These are phyloP conservation scores for Luehdorfia chinensis DNA, from an alignment of 1,140 invertebrate species.

Conservation along the genomic window DNA sequence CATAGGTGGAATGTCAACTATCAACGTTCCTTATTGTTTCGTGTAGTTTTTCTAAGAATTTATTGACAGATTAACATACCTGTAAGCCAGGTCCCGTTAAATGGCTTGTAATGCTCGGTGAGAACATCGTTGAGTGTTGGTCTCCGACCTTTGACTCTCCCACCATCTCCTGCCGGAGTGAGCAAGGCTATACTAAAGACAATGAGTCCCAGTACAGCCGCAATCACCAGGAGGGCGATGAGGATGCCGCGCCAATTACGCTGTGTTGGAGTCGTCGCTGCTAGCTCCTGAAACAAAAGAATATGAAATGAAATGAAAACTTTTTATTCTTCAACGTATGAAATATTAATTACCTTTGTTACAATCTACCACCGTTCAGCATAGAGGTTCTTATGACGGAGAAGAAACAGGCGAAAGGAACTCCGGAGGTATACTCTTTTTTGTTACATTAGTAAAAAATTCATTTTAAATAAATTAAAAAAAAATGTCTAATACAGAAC, in stretches of 20 bases:
- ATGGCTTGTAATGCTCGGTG: conserved; percentile 80
- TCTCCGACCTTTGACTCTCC: conserved; percentile 81
- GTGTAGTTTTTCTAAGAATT: too few relatives aligned
- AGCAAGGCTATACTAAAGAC: conserved; percentile 91
- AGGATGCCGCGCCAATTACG: conserved; percentile 94
- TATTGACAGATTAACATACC: conserved; percentile 82
- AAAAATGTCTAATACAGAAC: too few relatives aligned
- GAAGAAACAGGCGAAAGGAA: too few relatives aligned
- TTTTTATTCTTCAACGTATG: too few relatives aligned
- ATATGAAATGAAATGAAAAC: too few relatives aligned
- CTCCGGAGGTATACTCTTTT: too few relatives aligned
- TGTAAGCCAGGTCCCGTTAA: conserved; percentile 90
- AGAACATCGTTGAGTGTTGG: conserved; percentile 83
- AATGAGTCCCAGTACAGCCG: conserved; percentile 90
- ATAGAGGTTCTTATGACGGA: too few relatives aligned
- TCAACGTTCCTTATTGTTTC: too few relatives aligned
- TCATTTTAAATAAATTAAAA: too few relatives aligned
- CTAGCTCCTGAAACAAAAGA: conserved; percentile 82
- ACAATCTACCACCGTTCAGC: too few relatives aligned
- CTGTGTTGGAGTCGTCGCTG: conserved; percentile 87
- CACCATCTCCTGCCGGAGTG: conserved; percentile 85
- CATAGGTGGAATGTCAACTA: too few relatives aligned
- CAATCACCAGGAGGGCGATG: conserved; percentile 92
- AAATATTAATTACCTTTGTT: too few relatives aligned
- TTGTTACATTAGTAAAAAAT: background rate